Conservation (phyloP, 2,888 invertebrate species). For the Villa cingulata region DNA sequence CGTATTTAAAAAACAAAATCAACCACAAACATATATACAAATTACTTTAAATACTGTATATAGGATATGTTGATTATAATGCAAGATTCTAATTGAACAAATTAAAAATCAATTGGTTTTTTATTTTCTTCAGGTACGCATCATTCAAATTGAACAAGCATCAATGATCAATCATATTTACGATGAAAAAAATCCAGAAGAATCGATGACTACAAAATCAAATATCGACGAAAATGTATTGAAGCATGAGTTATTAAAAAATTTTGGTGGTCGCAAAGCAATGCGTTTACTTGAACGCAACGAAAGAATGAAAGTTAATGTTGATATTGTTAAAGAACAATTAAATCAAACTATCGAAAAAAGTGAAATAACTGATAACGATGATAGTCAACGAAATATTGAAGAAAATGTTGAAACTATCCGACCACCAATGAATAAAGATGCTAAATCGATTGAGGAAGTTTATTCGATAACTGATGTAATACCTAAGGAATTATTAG, state of each 20-base stretch:
- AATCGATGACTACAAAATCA: background rate
- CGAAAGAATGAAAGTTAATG: conserved; percentile 26
- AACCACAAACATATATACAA: too few species aligned
- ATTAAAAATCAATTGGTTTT: too few species aligned
- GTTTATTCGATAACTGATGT: conserved; percentile 26
- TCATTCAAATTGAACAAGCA: background rate
- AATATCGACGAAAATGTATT: background rate
- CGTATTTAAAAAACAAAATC: too few species aligned
- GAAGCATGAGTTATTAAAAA: background rate
- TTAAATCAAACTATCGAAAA: conserved; percentile 24
- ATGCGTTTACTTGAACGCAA: conserved; percentile 19
- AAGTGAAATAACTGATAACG: conserved; percentile 13
- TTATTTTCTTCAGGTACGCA: too few species aligned
- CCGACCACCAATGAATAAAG: conserved; percentile 24
- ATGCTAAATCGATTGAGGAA: conserved; percentile 22
- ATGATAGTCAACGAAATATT: conserved; percentile 16
- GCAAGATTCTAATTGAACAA: too few species aligned
- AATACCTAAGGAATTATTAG: conserved; percentile 23
- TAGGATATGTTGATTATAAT: too few species aligned
- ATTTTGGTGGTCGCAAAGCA: background rate
- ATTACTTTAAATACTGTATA: too few species aligned
- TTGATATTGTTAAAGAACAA: conserved; percentile 26
- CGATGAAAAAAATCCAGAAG: too few species aligned
- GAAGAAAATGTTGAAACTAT: conserved; percentile 16
- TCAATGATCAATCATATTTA: background rate